Conservation (phyloP, 2,797 vertebrate genomes). For the Trematomus bernacchii region DNA sequence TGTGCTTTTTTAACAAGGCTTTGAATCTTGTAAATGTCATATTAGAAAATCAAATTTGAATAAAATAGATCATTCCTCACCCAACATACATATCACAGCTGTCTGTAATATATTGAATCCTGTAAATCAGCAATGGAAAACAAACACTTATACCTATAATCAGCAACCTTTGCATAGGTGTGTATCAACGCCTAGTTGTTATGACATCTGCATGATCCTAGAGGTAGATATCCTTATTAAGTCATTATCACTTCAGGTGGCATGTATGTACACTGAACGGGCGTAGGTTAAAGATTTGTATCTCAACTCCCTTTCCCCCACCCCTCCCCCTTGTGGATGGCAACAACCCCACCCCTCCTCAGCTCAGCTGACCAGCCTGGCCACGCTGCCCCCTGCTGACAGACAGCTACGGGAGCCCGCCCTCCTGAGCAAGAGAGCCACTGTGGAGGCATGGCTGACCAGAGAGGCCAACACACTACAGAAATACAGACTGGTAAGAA, state of each 20-base stretch:
- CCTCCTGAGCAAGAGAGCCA: conserved; percentile 93
- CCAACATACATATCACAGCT: not conserved
- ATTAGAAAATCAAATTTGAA: not conserved
- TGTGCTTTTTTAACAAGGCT: not conserved
- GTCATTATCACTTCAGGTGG: conserved; percentile 23
- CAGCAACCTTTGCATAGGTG: conserved; percentile 14
- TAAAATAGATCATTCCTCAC: not conserved
- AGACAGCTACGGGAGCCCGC: conserved; percentile 90
- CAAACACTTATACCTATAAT: conserved; percentile 4
- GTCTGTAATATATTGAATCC: not conserved
- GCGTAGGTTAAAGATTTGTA: conserved; percentile 29
- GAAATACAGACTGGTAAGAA: conserved; percentile 94
- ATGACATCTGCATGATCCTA: not conserved
- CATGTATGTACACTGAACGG: conserved; percentile 10
- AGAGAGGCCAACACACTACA: conserved; percentile 97
- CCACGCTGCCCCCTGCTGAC: conserved; percentile 91
- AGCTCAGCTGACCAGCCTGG: conserved; percentile 94
- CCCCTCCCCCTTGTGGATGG: conserved; percentile 9
- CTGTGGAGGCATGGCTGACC: conserved; percentile 94
- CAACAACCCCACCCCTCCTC: conserved; percentile 27
- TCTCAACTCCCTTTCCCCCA: conserved; percentile 15
- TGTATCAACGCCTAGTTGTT: not conserved
- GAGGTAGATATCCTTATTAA: conserved; percentile 27
- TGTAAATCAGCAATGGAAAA: conserved; percentile 19
- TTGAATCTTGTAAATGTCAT: not conserved